Conservation (phyloP, 2,888 invertebrate species). For the Hedya salicella region DNA sequence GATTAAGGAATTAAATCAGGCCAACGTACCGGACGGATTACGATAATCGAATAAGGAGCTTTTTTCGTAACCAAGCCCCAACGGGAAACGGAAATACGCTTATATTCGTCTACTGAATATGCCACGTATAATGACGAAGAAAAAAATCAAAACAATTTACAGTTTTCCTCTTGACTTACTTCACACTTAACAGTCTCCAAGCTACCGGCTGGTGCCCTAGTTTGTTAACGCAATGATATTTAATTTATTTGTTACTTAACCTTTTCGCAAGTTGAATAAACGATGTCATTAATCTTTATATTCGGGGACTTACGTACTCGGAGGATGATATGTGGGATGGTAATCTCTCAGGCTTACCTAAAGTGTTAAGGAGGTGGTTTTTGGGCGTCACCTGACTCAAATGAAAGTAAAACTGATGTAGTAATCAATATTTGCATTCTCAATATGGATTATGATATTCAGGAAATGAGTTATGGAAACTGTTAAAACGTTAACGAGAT, state of each 20-base stretch:
- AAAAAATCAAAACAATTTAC: slow-evolving; percentile 20
- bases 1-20: slow-evolving; percentile 26
- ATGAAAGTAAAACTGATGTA: slow-evolving; percentile 39
- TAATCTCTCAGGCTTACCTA: slow-evolving; percentile 42
- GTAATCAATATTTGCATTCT: slow-evolving; percentile 31
- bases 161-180: slow-evolving; percentile 30
- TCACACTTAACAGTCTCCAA: slow-evolving; percentile 20
- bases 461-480: slow-evolving; percentile 26
- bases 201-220: slow-evolving; percentile 41
- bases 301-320: slow-evolving; percentile 40
- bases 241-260: slow-evolving; percentile 43
- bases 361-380: slow-evolving; percentile 39
- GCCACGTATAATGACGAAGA: slow-evolving; percentile 10
- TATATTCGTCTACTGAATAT: slow-evolving; percentile 32
- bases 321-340: slow-evolving; percentile 42
- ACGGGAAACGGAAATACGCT: slow-evolving; percentile 37
- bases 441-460: slow-evolving; percentile 15
- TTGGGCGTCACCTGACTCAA: slow-evolving; percentile 30
- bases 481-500: slow-evolving; percentile 18
- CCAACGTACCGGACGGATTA: slow-evolving; percentile 34
- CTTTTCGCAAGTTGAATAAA: slow-evolving; percentile 44
- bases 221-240: slow-evolving; percentile 41
- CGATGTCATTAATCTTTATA: slow-evolving; percentile 44
- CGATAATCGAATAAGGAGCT: slow-evolving; percentile 39
- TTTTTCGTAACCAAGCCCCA: slow-evolving; percentile 39